These are phyloP conservation scores for Cylindroiulus punctatus DNA, from an alignment of 2,888 invertebrate species.

Conservation along the genomic window DNA sequence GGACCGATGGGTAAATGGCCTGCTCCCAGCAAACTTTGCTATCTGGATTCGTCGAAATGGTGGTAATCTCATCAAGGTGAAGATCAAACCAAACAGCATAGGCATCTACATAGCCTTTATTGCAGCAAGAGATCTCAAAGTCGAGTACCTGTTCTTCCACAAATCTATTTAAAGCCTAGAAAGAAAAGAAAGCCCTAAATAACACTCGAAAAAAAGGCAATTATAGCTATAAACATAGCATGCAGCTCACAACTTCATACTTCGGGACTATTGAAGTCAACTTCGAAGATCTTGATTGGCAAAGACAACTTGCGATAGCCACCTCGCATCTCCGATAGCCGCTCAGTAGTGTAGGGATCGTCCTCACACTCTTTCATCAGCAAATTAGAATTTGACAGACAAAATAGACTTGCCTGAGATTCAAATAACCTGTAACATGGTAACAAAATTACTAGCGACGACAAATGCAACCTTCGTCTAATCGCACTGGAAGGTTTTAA, in stretches of 20 bases:
- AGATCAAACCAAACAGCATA: conserved; percentile 80
- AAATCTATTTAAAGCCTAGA: conserved; percentile 67
- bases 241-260: conserved; percentile 59
- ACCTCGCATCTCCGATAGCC: conserved; percentile 62
- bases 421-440: neutral
- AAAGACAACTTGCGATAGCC: conserved; percentile 72
- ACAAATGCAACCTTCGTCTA: no score
- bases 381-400: neutral
- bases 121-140: neutral
- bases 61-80: conserved; percentile 73
- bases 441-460: neutral
- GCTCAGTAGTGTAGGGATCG: conserved; percentile 51
- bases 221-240: neutral
- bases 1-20: conserved; percentile 72
- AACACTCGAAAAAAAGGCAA: neutral
- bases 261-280: conserved; percentile 73
- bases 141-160: conserved; percentile 61
- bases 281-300: conserved; percentile 69
- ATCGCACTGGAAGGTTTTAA: no score
- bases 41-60: conserved; percentile 73
- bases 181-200: conserved; percentile 19
- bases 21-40: conserved; percentile 78
- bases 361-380: neutral
- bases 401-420: neutral
- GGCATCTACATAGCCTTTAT: conserved; percentile 72